Evolutionary conservation across 2,797 vertebrate species (phyloP).

Genomic region (Lagorchestes hirsutus): DNA sequence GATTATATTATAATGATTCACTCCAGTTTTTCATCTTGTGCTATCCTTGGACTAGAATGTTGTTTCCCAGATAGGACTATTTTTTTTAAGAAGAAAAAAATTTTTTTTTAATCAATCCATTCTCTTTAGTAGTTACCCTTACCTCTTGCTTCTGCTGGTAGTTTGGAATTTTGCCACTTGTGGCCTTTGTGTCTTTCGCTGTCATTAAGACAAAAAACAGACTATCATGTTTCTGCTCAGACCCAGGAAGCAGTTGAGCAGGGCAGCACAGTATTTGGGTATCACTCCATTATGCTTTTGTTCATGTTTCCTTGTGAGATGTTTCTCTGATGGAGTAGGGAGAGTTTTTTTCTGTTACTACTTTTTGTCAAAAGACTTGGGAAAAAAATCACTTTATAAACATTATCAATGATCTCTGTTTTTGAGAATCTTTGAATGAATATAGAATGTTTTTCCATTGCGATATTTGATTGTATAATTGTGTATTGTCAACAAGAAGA

Average conservation of each 20-base stretch:
- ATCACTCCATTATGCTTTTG: not conserved
- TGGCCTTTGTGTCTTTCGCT: not conserved
- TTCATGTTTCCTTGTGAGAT: constrained; percentile 47
- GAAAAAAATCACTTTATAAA: constrained; percentile 76
- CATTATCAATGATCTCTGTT: constrained; percentile 82
- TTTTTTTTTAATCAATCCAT: not conserved
- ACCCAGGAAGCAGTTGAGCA: constrained; percentile 37
- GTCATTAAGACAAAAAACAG: constrained; percentile 34
- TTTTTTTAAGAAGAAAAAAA: constrained; percentile 75
- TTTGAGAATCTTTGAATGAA: constrained; percentile 87
- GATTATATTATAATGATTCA: not conserved
- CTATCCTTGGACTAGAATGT: constrained; percentile 60
- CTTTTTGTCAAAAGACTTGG: constrained; percentile 79
- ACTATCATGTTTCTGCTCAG: constrained; percentile 50
- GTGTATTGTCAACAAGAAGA: constrained; percentile 89
- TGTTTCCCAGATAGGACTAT: constrained; percentile 68
- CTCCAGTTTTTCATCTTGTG: constrained; percentile 69
- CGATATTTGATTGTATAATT: constrained; percentile 88
- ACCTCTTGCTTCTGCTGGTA: constrained; percentile 36
- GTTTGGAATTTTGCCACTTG: constrained; percentile 33
- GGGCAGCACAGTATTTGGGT: constrained; percentile 34
- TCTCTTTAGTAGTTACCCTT: not conserved
- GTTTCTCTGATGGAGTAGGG: constrained; percentile 37
- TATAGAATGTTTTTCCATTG: constrained; percentile 88
- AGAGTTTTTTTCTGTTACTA: constrained; percentile 62